A percentile compares a stretch with the other conserved stretches of the same genome.
phyloP scores from a whole-genome alignment of 2,888 invertebrate genomes.

The Heliconius charithonia region DNA sequence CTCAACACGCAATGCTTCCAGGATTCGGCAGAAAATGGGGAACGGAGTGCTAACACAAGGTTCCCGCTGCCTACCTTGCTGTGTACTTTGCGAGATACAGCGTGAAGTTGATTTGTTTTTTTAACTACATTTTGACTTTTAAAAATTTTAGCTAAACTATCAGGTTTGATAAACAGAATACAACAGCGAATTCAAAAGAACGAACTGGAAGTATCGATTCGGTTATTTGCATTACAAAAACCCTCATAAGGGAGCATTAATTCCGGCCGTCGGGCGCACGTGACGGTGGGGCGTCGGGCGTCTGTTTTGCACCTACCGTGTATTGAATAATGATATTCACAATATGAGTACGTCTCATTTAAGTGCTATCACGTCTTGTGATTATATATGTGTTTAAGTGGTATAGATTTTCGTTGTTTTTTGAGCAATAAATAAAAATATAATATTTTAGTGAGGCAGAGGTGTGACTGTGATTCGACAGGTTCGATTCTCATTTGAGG shows the following conservation, averaged over 20 bases:
- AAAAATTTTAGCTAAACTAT: background rate
- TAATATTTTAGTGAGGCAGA: too few species aligned
- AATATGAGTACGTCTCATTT: conserved; percentile 18
- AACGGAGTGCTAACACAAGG: too few species aligned
- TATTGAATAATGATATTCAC: conserved; percentile 16
- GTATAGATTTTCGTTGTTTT: too few species aligned
- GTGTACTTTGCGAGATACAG: too few species aligned
- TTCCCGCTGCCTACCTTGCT: too few species aligned
- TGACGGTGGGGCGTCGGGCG: conserved; percentile 43
- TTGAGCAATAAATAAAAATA: too few species aligned
- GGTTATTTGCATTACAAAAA: conserved; percentile 50
- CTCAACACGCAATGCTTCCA: too few species aligned
- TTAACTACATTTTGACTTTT: too few species aligned
- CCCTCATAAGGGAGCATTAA: conserved; percentile 48
- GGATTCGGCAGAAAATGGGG: too few species aligned
- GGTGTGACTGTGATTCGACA: too few species aligned
- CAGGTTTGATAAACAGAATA: background rate
- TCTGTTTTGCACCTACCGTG: conserved; percentile 38
- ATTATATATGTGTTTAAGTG: background rate
- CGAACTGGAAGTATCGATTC: conserved; percentile 45
- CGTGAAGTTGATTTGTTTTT: too few species aligned
- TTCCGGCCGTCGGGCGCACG: conserved; percentile 47
- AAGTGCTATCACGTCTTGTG: background rate
- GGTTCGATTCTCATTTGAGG: too few species aligned
- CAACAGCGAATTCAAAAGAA: conserved; percentile 12